Conservation (phyloP, 2,888 invertebrate species). For the Drosophila flavopinicola region DNA sequence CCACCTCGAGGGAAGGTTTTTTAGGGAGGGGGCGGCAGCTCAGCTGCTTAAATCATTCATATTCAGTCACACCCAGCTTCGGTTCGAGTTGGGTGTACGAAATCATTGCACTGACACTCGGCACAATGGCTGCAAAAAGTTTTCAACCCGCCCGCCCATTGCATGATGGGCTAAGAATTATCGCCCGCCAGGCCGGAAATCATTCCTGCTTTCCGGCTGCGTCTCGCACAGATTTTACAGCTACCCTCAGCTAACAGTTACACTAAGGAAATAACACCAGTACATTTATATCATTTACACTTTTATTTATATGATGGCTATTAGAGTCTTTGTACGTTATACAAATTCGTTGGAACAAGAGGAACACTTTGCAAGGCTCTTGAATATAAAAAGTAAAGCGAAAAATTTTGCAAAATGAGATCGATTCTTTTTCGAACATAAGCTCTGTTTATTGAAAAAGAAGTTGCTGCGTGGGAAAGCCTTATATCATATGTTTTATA, state of each 20-base stretch:
- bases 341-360: too few relatives aligned
- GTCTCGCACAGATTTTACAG: constrained; percentile 51
- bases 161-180: constrained; percentile 61
- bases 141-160: constrained; percentile 32
- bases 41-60: constrained; percentile 65
- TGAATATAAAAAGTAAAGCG: too few relatives aligned
- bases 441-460: too few relatives aligned
- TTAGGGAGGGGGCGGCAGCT: constrained; percentile 3
- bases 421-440: too few relatives aligned
- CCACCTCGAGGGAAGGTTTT: not conserved
- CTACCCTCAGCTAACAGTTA: constrained; percentile 2
- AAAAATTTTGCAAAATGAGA: too few relatives aligned
- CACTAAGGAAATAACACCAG: not conserved
- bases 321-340: too few relatives aligned
- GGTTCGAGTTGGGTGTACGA: constrained; percentile 10
- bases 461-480: too few relatives aligned
- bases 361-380: too few relatives aligned
- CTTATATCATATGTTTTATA: too few relatives aligned
- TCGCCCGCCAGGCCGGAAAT: constrained; percentile 60
- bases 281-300: too few relatives aligned
- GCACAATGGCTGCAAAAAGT: constrained; percentile 70
- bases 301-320: too few relatives aligned
- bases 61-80: constrained; percentile 35
- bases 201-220: constrained; percentile 55
- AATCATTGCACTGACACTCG: constrained; percentile 60